Evolutionary conservation across 2,888 invertebrate genomes (phyloP).

Genomic region (Morpho achilles): DNA sequence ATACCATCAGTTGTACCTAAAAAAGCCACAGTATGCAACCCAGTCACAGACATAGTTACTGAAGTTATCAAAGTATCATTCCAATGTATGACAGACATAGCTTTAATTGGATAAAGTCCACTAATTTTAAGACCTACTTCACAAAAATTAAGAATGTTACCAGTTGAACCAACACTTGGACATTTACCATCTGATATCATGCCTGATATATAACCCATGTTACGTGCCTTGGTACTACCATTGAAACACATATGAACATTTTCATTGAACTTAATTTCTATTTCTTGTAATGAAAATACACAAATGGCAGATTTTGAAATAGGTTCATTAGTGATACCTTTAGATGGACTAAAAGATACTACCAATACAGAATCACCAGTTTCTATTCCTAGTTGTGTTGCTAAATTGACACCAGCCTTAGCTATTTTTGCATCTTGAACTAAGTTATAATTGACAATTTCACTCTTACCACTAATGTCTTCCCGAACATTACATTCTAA

Average conservation of each 20-base stretch:
- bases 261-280: slow-evolving; percentile 95
- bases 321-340: slow-evolving; percentile 91
- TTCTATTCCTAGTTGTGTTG: slow-evolving; percentile 89
- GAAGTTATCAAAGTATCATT: slow-evolving; percentile 90
- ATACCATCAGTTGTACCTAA: slow-evolving; percentile 92
- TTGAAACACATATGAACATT: slow-evolving; percentile 99
- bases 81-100: slow-evolving; percentile 87
- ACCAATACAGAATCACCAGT: slow-evolving; percentile 90
- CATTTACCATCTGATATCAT: slow-evolving; percentile 95
- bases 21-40: slow-evolving; percentile 95
- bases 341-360: slow-evolving; percentile 93
- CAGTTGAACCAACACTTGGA: slow-evolving; percentile 91
- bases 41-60: slow-evolving; percentile 91
- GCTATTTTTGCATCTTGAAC: slow-evolving; percentile 95
- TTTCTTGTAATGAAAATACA: slow-evolving; percentile 93
- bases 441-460: slow-evolving; percentile 88
- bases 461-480: slow-evolving; percentile 72
- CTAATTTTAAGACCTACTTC: slow-evolving; percentile 95
- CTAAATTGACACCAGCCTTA: slow-evolving; percentile 89
- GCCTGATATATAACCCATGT: slow-evolving; percentile 94
- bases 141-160: slow-evolving; percentile 95
- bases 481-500: slow-evolving; percentile 89
- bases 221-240: slow-evolving; percentile 94
- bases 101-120: slow-evolving; percentile 89
- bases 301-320: slow-evolving; percentile 93